Evolutionary conservation across 2,888 invertebrate genomes (phyloP), one percentile per base, ranked within the genome.

Genomic region (Ectemnius continuus): DNA sequence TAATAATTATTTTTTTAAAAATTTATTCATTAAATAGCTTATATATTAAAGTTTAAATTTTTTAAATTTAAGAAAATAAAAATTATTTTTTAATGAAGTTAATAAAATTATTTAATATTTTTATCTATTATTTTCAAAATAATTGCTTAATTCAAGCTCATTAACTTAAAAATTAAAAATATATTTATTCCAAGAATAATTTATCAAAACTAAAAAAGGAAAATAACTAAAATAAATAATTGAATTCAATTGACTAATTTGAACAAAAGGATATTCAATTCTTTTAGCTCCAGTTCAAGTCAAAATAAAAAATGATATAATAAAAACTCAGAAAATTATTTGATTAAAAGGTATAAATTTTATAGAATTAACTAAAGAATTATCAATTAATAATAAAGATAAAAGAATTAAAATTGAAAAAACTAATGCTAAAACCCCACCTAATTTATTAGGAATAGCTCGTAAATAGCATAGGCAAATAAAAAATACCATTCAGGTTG

Each of bases 401-500:
- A 93, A 91, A 91, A 83, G 0, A 2, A 48, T 52, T 52, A 52
- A 52, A 16, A 52, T 52, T 52, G 52, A 52, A 0, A 52, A 3
- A 4, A 94, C 77, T 91, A 95, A 86, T 0, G 94, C 94, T 85
- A 95, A 91, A 61, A 96, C 95, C 77, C 96, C 95, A 66, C 95
- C 95, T 91, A 95, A 88, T 93, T 96, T 96, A 92, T 95, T 96
- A 5, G 96, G 95, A 71, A 96, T 95, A 52, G 95, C 95, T 28
- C 96, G 96, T 86, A 96, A 92, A 96, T 96, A 18, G 95, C 95
- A 90, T 96, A 96, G 14, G 96, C 95, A 92, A 96, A 96, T 92
- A 96, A 90, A 86, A 96, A 96, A 90, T 96, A 96, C 94, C 95
- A 96, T 93, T 96, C 96, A 60, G 95, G 96, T 93, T 96, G 94